phyloP scores from a whole-genome alignment of 2,888 invertebrate species.

The Chrysomela aeneicollis region DNA sequence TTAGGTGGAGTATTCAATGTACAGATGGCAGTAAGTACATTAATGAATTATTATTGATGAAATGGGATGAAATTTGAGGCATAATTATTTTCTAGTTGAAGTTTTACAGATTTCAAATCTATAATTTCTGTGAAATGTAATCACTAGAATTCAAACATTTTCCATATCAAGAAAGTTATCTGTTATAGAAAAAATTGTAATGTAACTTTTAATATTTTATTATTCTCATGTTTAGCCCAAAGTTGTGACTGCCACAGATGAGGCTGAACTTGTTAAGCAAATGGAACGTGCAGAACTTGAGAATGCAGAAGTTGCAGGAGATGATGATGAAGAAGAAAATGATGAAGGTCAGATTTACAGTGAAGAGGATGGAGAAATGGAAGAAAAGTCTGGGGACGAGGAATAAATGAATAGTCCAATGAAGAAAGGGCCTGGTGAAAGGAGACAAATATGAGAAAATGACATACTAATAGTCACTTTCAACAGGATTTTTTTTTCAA shows the following conservation, averaged over 20 bases:
- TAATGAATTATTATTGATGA: slow-evolving; percentile 5
- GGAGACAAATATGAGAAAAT: not conserved
- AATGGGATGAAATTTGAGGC: too few species aligned
- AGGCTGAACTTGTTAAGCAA: slow-evolving; percentile 92
- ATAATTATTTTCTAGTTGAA: too few species aligned
- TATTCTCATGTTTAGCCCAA: slow-evolving; percentile 74
- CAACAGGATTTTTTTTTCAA: too few species aligned
- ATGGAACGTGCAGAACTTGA: slow-evolving; percentile 94
- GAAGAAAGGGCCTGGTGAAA: not conserved
- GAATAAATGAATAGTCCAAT: slow-evolving; percentile 20
- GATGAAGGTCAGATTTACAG: slow-evolving; percentile 59
- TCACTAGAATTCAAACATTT: too few species aligned
- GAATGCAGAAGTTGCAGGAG: slow-evolving; percentile 93
- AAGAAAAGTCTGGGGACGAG: slow-evolving; percentile 32
- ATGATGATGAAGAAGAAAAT: slow-evolving; percentile 82
- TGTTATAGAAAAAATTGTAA: too few species aligned
- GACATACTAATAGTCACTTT: too few species aligned
- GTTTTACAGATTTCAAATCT: too few species aligned
- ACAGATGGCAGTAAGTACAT: slow-evolving; percentile 76
- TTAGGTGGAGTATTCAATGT: slow-evolving; percentile 93
- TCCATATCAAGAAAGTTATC: too few species aligned
- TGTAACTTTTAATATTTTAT: slow-evolving; percentile 10
- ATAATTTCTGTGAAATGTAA: too few species aligned
- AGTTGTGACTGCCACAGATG: slow-evolving; percentile 98
- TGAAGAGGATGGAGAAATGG: slow-evolving; percentile 41